Evolutionary conservation across 1,140 invertebrate species (phyloP), one percentile per base, ranked within the genome.

Genomic region (Drosophila kurseongensis): DNA sequence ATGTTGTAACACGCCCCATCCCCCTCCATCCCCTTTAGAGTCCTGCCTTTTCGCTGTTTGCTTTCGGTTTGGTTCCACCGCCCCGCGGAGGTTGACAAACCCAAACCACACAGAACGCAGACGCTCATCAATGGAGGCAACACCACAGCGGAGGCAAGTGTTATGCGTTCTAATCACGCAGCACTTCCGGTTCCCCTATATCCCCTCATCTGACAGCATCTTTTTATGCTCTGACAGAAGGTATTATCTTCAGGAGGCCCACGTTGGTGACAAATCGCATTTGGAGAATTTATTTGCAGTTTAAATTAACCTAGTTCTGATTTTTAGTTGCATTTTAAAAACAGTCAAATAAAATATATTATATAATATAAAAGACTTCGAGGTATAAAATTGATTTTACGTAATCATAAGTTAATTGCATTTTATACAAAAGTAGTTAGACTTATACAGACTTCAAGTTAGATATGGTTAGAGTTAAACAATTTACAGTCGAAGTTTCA

Each of bases 51-150:
- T 69, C 27, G 56, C 63, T 77, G 56, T 69, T 77, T 44, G 66
- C 52, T 57, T 57, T 42, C 36, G 48, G 48, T 8, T 61, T 38
- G 12, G 29, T 18, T 27, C 41, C 23, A 54, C 56, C 40, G 47
- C 48, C 62, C 48, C 55, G 60, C 52, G 65, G 77, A 88, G 79
- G 72, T 88, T 88, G 84, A 89, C 83, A 82, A 79, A 76, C 78
- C 42, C 75, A 62, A 14, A 27, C 68, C 58, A 45, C 55, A 59
- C 55, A 59, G 36, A 41, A 38, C 18, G 47, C 36, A n/a, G 27
- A 23, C 27, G 29, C 35, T 16, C 66, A 56, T 23, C 71, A 65
- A 32, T 42, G 35, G 45, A 27, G 61, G 40, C 62, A 41, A 42
- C 54, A 29, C 35, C 48, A 32, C 16, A 29, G 38, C n/a, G 38